Evolutionary conservation across 2,797 vertebrate genomes (phyloP), one percentile per base, ranked within the genome.

Genomic region (Lepidocolaptes lacrymiger): DNA sequence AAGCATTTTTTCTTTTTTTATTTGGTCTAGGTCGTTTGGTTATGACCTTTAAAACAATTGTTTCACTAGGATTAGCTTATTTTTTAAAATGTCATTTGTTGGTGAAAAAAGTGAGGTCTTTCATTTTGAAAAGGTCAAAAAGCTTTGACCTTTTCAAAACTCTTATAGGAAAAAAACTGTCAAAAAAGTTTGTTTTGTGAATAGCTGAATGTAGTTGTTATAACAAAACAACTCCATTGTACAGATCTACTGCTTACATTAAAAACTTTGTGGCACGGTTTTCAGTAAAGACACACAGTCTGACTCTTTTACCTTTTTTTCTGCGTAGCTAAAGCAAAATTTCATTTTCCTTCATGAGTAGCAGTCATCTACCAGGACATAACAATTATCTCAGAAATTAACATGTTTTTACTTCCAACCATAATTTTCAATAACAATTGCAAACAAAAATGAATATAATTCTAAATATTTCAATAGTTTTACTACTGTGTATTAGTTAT

Each of bases 51-150:
- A 85, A 95, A 95, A 94, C 88, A 93, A 96, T 71, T 92, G 92
- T 96, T 96, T 93, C 96, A 94, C 91, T 85, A 96, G 66, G 82
- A 95, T 96, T 95, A 95, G 89, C 58, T 95, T 94, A 91, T 92
- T 95, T 96, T 90, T 92, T 82, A 87, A 96, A 96, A 96, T 96
- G 95, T 96, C 95, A 92, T 92, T 95, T 91, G 64, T 69, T 92
- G 49, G 85, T 95, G 85, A 93, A 96, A 96, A 96, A 95, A 96
- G 84, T 93, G 92, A 96, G 89, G 75, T 62, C 91, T 96, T 96
- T 94, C 91, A 84, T 91, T 92, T 58, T 96, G 94, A 96, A 96
- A 96, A 96, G 95, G 94, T 96, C 95, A 96, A 95, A 96, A 92
- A 88, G 37, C 76, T 95, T 96, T 92, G 93, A 95, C 91, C 96